phyloP scores from a whole-genome alignment of 2,888 invertebrate species.

The Eupithecia centaureata region DNA sequence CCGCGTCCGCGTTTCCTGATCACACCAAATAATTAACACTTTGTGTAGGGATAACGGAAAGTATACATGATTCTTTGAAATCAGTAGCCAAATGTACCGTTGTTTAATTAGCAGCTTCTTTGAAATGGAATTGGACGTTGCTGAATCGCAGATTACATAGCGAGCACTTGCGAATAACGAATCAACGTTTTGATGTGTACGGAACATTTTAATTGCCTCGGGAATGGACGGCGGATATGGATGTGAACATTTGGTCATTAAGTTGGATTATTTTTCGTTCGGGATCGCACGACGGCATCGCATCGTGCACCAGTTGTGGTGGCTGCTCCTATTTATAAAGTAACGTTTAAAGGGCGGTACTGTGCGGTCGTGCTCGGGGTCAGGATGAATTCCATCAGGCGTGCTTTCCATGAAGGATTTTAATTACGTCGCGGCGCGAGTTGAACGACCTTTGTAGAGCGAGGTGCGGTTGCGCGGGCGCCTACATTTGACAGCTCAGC shows the following conservation, averaged over 20 bases:
- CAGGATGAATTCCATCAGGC: slow-evolving; percentile 80
- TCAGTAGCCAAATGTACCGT: slow-evolving; percentile 38
- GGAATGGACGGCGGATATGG: slow-evolving; percentile 13
- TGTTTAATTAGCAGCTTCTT: slow-evolving; percentile 39
- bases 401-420: slow-evolving; percentile 82
- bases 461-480: slow-evolving; percentile 60
- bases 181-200: slow-evolving; percentile 17
- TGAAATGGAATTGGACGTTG: slow-evolving; percentile 29
- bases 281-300: slow-evolving; percentile 42
- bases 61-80: slow-evolving; percentile 34
- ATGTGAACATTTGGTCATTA: slow-evolving; percentile 32
- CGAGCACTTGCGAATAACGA: slow-evolving; percentile 30
- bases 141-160: slow-evolving; percentile 30
- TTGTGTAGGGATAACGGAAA: slow-evolving; percentile 34
- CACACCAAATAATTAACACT: slow-evolving; percentile 43
- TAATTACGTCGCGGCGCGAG: slow-evolving; percentile 76
- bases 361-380: slow-evolving; percentile 74
- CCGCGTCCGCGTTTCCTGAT: slow-evolving; percentile 70
- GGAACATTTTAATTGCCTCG: slow-evolving; percentile 12
- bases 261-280: slow-evolving; percentile 39
- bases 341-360: slow-evolving; percentile 73
- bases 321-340: slow-evolving; percentile 76
- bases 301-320: slow-evolving; percentile 43
- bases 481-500: slow-evolving; percentile 64
- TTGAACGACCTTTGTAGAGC: slow-evolving; percentile 64